phyloP scores from a whole-genome alignment of 30 jellyfish, hydroid and myxozoan genomes.

The Aurelia aurita region DNA sequence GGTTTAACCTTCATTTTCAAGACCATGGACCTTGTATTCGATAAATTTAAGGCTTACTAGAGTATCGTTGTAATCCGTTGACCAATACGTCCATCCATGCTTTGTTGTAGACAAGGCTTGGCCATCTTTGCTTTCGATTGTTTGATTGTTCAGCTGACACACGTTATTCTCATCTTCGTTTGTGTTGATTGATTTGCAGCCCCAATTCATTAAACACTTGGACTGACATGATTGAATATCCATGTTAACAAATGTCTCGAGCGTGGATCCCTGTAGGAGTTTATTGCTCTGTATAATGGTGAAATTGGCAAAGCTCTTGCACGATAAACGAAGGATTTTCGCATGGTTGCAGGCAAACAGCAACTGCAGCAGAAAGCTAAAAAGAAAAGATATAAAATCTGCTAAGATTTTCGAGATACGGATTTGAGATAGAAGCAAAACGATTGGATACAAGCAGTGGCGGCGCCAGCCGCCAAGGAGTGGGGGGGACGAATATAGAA shows the following conservation, averaged over 20 bases:
- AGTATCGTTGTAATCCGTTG: neutral
- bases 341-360: too few species aligned
- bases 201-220: neutral
- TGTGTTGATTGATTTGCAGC: constrained; percentile 4
- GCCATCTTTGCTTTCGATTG: neutral
- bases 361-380: too few species aligned
- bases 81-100: neutral
- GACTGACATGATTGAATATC: neutral
- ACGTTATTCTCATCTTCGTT: neutral
- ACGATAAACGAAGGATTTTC: neutral
- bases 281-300: neutral
- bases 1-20: too few species aligned
- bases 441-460: too few species aligned
- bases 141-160: constrained; percentile 2
- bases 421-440: too few species aligned
- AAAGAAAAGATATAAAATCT: too few species aligned
- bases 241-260: neutral
- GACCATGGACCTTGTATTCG: neutral
- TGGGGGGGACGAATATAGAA: too few species aligned
- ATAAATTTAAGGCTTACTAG: neutral
- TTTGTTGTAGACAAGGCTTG: neutral
- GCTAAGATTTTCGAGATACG: too few species aligned
- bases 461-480: too few species aligned
- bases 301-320: constrained; percentile 9
- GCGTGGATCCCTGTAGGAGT: neutral